Evolutionary conservation across 2,888 invertebrate species (phyloP).

Genomic region (Phlogophora meticulosa): DNA sequence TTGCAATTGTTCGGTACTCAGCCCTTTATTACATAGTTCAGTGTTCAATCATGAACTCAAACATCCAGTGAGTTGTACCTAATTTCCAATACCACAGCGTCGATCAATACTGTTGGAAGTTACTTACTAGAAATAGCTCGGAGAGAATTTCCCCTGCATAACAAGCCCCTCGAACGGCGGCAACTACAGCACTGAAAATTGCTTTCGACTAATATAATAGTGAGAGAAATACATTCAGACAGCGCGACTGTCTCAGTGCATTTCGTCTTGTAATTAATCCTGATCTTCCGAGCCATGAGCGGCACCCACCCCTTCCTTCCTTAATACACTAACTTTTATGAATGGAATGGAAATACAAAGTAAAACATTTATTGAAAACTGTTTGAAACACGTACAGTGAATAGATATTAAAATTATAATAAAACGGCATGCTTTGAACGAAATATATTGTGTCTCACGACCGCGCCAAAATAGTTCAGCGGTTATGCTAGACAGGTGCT

Average conservation of each 20-base stretch:
- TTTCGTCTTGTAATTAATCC: not conserved
- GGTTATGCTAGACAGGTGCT: no score
- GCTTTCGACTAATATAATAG: conserved; percentile 9
- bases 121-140: conserved; percentile 33
- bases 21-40: conserved; percentile 11
- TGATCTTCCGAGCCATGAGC: not conserved
- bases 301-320: no score
- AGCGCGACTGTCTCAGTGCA: not conserved
- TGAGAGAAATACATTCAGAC: not conserved
- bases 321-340: no score
- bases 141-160: not conserved
- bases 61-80: not conserved
- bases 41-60: conserved; percentile 8
- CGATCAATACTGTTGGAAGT: conserved; percentile 13
- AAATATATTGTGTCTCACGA: no score
- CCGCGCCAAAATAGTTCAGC: no score
- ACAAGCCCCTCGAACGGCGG: not conserved
- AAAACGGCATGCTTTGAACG: no score
- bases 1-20: not conserved
- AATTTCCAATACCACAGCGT: not conserved
- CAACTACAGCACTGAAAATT: conserved; percentile 1
- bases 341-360: no score
- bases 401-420: no score
- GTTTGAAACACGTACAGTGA: no score
- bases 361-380: no score